Percentiles rank a stretch among this genome's conserved stretches.
phyloP scores from a whole-genome alignment of 2,113 vertebrate species.

The Todiramphus chloris region DNA sequence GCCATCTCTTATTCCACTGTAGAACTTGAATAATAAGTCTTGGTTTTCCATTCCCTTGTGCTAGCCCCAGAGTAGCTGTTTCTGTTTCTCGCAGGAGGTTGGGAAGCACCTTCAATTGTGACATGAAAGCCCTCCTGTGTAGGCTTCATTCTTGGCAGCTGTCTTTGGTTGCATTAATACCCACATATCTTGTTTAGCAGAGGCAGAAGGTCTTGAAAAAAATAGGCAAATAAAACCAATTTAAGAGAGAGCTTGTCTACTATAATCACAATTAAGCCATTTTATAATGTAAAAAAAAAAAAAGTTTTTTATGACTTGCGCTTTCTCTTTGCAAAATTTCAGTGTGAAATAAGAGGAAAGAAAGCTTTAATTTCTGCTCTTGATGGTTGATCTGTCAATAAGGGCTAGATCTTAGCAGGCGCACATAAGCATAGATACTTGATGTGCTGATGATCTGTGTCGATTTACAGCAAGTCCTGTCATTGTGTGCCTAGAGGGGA shows the following conservation, averaged over 20 bases:
- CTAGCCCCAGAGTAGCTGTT: not conserved
- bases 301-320: fast-evolving
- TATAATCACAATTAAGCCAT: not conserved
- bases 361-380: not conserved
- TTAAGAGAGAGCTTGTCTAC: not conserved
- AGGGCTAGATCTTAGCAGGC: not conserved
- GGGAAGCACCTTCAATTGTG: not conserved
- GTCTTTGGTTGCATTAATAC: not conserved
- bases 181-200: not conserved
- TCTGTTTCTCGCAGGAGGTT: not conserved
- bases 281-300: not conserved
- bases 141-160: not conserved
- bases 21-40: not conserved
- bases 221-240: not conserved
- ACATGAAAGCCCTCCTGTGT: not conserved
- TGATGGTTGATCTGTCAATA: not conserved
- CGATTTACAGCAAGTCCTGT: not conserved
- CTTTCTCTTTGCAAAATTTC: not conserved
- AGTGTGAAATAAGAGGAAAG: not conserved
- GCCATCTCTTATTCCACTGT: not conserved
- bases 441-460: not conserved
- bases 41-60: not conserved
- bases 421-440: not conserved
- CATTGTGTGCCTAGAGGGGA: not conserved
- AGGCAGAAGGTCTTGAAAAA: not conserved